Conservation (phyloP, 2,888 invertebrate species). For the Orthosia gothica region DNA sequence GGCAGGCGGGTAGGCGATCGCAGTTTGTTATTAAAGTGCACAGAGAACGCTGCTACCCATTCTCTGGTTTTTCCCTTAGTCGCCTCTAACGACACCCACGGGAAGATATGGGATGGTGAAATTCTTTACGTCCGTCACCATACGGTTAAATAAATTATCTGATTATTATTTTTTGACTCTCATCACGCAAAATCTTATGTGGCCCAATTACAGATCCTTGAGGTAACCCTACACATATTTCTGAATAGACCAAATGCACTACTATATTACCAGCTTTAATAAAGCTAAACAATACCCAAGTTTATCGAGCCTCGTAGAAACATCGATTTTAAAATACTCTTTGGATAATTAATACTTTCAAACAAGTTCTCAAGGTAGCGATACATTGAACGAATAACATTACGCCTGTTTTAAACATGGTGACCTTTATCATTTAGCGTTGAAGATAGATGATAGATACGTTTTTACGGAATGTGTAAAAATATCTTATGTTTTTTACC, state of each 20-base stretch:
- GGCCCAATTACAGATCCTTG: neutral
- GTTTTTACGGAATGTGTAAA: neutral
- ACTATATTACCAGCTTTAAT: neutral
- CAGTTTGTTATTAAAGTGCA: too few species aligned
- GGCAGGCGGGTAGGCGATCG: too few species aligned
- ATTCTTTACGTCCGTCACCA: too few species aligned
- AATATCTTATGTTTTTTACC: too few species aligned
- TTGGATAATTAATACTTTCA: conserved; percentile 23
- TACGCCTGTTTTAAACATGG: conserved; percentile 28
- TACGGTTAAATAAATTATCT: too few species aligned
- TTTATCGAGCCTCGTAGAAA: neutral
- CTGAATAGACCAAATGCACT: neutral
- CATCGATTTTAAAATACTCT: conserved; percentile 27
- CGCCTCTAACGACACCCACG: too few species aligned
- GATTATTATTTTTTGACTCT: too few species aligned
- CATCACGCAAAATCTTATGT: too few species aligned
- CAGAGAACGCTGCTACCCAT: too few species aligned
- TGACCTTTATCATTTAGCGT: conserved; percentile 48
- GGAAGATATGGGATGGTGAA: too few species aligned
- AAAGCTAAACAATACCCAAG: neutral
- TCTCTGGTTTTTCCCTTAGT: too few species aligned
- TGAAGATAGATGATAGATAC: conserved; percentile 17
- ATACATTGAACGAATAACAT: conserved; percentile 33
- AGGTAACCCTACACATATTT: neutral
- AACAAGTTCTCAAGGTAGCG: conserved; percentile 58